phyloP scores from a whole-genome alignment of 2,888 invertebrate genomes.

The Theretra japonica region DNA sequence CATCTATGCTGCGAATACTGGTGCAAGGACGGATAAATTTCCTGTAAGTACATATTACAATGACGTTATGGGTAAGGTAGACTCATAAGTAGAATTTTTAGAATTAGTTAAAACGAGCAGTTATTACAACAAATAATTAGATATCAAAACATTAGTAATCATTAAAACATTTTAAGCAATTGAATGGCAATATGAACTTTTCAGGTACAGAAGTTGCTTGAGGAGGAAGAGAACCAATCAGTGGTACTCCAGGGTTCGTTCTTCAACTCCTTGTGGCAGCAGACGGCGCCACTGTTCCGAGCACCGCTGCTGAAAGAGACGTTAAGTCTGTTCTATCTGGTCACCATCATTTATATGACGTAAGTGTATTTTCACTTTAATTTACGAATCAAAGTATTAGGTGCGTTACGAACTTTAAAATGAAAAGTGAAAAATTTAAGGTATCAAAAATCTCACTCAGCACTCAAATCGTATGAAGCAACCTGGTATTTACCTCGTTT shows the following conservation, averaged over 20 bases:
- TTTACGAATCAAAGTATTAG: background rate
- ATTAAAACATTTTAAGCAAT: too few species aligned
- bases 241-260: slow-evolving; percentile 59
- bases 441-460: too few species aligned
- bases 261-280: slow-evolving; percentile 72
- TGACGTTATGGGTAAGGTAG: too few species aligned
- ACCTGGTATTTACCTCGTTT: too few species aligned
- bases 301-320: slow-evolving; percentile 83
- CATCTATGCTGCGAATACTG: slow-evolving; percentile 72
- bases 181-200: too few species aligned
- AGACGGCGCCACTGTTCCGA: slow-evolving; percentile 83
- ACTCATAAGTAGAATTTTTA: too few species aligned
- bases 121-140: too few species aligned
- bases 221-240: slow-evolving; percentile 66
- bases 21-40: slow-evolving; percentile 64
- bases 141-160: too few species aligned
- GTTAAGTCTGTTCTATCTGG: slow-evolving; percentile 83
- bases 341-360: slow-evolving; percentile 85
- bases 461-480: too few species aligned
- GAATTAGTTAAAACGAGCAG: too few species aligned
- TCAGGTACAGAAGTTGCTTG: slow-evolving; percentile 68
- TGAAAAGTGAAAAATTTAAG: too few species aligned
- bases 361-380: slow-evolving; percentile 51
- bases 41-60: slow-evolving; percentile 72
- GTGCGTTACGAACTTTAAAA: too few species aligned